Evolutionary conservation across 2,797 vertebrate species (phyloP), one percentile per base, ranked within the genome.

Genomic region (Sebastes ruberrimus): DNA sequence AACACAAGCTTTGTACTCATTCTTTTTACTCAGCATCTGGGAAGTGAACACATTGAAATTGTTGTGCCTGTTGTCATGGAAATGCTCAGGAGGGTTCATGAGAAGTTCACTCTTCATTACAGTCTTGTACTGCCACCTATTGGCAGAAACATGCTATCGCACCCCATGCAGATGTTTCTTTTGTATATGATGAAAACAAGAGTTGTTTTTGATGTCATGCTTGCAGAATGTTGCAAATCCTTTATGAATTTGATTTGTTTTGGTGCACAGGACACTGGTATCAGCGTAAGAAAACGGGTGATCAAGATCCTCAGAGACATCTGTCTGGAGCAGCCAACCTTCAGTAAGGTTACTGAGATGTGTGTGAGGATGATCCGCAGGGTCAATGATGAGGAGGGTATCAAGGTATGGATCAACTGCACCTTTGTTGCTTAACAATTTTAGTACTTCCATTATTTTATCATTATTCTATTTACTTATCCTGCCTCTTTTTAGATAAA

Each of bases 331-430:
- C 98, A 99, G 86, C 98, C 97, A 2, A 97, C 96, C 9, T 99
- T 98, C 95, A 97, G 96, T 90, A 98, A 98, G 95, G 97, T 99
- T 78, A 99, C 98, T 11, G 98, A 99, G 93, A 99, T 99, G 98
- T 99, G 98, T 89, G 98, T 99, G 74, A 98, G 98, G 96, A 99
- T 99, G 98, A 99, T 99, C 92, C 97, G 98, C 77, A 96, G 98
- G 91, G 98, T 99, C 89, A 99, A 99, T 84, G 98, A 99, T 27
- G 98, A 99, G 93, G 98, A 98, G 88, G 98, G 98, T 81, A 99
- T 99, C 95, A 99, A 99, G 98, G 98, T 98, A 85, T 23, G 72
- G 60, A 77, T 59, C n/a, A 42, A 11, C 3, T 65, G 20, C 55
- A 56, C n/a, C 14, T 23, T 42, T 68, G 3, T 46, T 4, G 38